Evolutionary conservation across 2,888 invertebrate species (phyloP).

Genomic region (Tetragonisca angustula): DNA sequence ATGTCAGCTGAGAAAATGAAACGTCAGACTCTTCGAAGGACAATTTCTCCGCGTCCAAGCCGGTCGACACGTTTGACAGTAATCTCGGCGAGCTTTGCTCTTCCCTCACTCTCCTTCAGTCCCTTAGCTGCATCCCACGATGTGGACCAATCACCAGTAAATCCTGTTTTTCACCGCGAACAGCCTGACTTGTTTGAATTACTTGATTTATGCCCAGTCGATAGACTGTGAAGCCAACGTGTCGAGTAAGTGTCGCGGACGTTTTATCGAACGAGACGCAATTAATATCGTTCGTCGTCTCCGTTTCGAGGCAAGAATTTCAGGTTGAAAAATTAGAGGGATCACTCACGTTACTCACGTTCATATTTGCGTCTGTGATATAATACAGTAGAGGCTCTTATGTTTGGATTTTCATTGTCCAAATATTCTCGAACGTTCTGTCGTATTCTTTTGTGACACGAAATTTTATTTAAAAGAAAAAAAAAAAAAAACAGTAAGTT

Average conservation of each 20-base stretch:
- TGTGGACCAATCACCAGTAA: slow-evolving; percentile 63
- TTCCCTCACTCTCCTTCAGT: slow-evolving; percentile 9
- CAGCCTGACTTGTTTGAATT: slow-evolving; percentile 42
- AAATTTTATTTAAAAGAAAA: too few species aligned
- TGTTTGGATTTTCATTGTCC: too few species aligned
- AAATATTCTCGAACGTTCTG: too few species aligned
- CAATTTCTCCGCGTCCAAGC: slow-evolving; percentile 68
- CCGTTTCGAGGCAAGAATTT: too few species aligned
- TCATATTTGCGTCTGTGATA: too few species aligned
- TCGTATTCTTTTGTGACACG: too few species aligned
- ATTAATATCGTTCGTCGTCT: background rate
- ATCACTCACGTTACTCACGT: too few species aligned
- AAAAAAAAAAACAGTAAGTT: too few species aligned
- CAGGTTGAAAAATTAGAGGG: too few species aligned
- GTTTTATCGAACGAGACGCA: background rate
- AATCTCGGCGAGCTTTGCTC: slow-evolving; percentile 64
- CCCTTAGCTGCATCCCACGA: slow-evolving; percentile 38
- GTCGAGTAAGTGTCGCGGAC: background rate
- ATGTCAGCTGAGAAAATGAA: slow-evolving; percentile 67
- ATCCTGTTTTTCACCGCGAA: slow-evolving; percentile 54
- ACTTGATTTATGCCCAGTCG: slow-evolving; percentile 43
- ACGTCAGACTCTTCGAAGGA: slow-evolving; percentile 64
- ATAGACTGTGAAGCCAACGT: slow-evolving; percentile 9
- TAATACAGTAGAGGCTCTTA: too few species aligned
- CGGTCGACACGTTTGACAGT: slow-evolving; percentile 70